Evolutionary conservation across 2,113 vertebrate species (phyloP), one percentile per base, ranked within the genome.

Genomic region (Nannobrachium achirus): DNA sequence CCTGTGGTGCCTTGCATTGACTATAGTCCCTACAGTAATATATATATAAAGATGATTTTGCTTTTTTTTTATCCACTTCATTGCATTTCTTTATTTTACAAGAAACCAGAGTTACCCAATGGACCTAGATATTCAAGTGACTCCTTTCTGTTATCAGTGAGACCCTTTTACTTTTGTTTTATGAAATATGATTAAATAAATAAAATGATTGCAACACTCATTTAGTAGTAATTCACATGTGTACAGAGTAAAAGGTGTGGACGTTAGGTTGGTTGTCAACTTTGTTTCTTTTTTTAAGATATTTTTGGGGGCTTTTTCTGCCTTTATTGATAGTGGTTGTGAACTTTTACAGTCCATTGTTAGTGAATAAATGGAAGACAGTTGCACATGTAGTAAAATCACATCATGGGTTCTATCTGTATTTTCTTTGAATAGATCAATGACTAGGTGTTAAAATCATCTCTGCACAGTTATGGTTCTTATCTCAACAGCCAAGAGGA

Each of bases 1-100:
- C 86, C 89, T 88, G 90, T 89, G 89, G 93, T 94, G 93, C 93
- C 92, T 94, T 93, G 91, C 87, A 83, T 92, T 91, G 86, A 87
- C 81, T 86, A 78, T 83, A 90, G 80, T 82, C 84, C 89, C 81
- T 80, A 89, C 86, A 91, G 83, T 89, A 85, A 89, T 90, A 86
- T 87, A 89, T 33, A 33, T 86, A 75, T 75, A 71, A 39, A 85
- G 56, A 86, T 85, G 79, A 44, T 75, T 77, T 80, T 83, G 57
- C 48, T 78, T 78, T 53, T 70, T 79, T 73, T 69, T 66, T 66
- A 76, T 58, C 19, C 72, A 79, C 66, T 79, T 71, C 8, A 76
- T 81, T 82, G 74, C 71, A 81, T 86, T 84, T 88, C 69, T 78
- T 78, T 78, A 79, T 69, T 75, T 66, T 75, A 86, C 71, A 85